Conservation (phyloP, 64 coral and sea anemone species). For the Montipora foliosa region DNA sequence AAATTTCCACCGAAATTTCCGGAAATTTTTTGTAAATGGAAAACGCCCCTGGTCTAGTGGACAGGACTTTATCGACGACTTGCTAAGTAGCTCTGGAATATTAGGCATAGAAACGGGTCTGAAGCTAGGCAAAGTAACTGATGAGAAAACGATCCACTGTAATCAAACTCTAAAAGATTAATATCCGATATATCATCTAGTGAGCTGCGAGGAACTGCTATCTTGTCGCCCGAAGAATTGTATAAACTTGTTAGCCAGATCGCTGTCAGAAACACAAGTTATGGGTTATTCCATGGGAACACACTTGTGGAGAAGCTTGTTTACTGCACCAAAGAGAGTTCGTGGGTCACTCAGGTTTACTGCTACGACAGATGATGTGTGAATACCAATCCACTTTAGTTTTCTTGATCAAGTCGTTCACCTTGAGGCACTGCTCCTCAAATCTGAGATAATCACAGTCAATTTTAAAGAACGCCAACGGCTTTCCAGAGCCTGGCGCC, state of each 20-base stretch:
- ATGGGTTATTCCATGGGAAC: neutral
- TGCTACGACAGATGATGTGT: neutral
- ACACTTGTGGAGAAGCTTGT: neutral
- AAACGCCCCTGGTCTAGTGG: no score
- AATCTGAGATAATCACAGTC: neutral
- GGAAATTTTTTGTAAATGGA: no score
- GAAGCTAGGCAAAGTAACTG: conserved; percentile 3
- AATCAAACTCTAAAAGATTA: neutral
- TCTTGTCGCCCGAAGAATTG: neutral
- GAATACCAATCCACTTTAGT: conserved; percentile 61
- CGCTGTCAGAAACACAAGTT: neutral
- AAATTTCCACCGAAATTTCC: no score
- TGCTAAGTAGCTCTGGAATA: neutral
- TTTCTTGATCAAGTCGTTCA: conserved; percentile 29
- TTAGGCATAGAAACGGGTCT: conserved; percentile 1
- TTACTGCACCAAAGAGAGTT: conserved; percentile 28
- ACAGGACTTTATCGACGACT: neutral
- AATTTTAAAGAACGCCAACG: neutral
- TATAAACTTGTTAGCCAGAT: neutral
- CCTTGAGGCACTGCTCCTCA: neutral
- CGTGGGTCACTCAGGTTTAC: neutral
- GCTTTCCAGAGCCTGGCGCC: conserved; percentile 2
- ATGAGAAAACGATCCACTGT: neutral
- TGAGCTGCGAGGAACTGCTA: neutral
- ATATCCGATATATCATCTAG: neutral